Conservation (phyloP, 1,140 invertebrate genomes). For the Caenorhabditis briggsae region DNA sequence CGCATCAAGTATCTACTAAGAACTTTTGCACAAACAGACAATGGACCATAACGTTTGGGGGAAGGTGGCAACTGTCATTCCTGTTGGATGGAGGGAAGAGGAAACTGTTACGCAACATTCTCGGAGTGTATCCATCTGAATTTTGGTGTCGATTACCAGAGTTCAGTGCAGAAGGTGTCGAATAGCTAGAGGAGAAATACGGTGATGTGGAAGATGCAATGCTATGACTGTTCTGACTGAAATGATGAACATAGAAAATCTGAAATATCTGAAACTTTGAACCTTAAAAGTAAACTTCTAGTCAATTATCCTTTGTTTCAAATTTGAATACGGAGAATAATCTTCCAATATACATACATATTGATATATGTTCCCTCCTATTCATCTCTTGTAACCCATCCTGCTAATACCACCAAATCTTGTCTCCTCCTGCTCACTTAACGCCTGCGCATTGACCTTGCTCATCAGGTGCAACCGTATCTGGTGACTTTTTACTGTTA, state of each 20-base stretch:
- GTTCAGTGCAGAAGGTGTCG: background rate
- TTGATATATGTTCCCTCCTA: background rate
- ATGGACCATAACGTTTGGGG: background rate
- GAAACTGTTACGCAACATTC: background rate
- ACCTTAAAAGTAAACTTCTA: too few relatives aligned
- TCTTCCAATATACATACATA: too few relatives aligned
- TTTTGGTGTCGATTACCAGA: conserved; percentile 27
- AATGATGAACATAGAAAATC: too few relatives aligned
- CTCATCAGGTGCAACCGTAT: background rate
- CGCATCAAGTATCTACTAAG: conserved; percentile 9
- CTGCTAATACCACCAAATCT: background rate
- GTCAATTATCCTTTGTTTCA: too few relatives aligned
- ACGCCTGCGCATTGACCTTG: background rate
- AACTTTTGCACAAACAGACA: background rate
- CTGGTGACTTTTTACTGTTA: background rate
- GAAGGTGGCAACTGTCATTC: background rate
- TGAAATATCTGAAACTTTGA: too few relatives aligned
- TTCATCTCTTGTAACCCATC: background rate
- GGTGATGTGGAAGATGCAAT: background rate
- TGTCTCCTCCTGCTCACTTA: background rate
- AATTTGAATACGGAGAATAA: too few relatives aligned
- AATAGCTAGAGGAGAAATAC: background rate
- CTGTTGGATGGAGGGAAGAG: background rate
- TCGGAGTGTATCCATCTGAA: background rate
- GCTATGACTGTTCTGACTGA: too few relatives aligned